Percentiles rank a stretch among this genome's conserved stretches.
Evolutionary conservation across 2,113 vertebrate genomes (phyloP).

Genomic region (Spheniscus mendiculus): DNA sequence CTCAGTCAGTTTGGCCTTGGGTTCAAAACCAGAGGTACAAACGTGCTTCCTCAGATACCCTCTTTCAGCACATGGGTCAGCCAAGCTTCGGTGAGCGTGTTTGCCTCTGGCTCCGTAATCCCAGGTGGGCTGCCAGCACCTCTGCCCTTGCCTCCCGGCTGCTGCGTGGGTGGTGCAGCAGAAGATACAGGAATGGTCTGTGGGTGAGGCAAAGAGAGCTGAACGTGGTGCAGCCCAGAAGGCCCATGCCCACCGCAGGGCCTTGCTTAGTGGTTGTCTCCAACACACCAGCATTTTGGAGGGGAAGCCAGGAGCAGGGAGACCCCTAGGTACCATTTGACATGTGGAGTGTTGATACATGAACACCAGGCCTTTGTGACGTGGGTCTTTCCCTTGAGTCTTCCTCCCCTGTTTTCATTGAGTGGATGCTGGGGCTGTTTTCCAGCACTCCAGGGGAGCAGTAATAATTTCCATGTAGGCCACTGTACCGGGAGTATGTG

Average conservation of each 20-base stretch:
- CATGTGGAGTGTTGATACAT: rapidly evolving
- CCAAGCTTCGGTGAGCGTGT: rapidly evolving
- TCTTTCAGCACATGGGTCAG: background rate
- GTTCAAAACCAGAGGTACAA: background rate
- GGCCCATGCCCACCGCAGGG: background rate
- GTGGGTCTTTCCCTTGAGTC: background rate
- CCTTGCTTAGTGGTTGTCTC: background rate
- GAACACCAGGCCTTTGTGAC: background rate
- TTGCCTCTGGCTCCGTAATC: background rate
- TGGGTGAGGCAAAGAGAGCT: background rate
- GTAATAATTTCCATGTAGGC: background rate
- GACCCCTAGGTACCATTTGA: background rate
- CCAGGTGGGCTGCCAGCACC: background rate
- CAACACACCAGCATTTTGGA: background rate
- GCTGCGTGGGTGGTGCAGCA: background rate
- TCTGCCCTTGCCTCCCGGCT: background rate
- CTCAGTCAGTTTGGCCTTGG: background rate
- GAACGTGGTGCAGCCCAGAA: background rate
- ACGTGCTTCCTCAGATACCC: background rate
- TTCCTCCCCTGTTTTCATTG: background rate
- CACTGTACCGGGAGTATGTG: background rate
- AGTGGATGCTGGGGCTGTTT: background rate
- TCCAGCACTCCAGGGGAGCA: background rate
- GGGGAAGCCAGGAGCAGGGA: background rate
- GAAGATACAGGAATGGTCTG: background rate